Evolutionary conservation across 2,113 vertebrate species (phyloP).

Genomic region (Syngnathus typhle): DNA sequence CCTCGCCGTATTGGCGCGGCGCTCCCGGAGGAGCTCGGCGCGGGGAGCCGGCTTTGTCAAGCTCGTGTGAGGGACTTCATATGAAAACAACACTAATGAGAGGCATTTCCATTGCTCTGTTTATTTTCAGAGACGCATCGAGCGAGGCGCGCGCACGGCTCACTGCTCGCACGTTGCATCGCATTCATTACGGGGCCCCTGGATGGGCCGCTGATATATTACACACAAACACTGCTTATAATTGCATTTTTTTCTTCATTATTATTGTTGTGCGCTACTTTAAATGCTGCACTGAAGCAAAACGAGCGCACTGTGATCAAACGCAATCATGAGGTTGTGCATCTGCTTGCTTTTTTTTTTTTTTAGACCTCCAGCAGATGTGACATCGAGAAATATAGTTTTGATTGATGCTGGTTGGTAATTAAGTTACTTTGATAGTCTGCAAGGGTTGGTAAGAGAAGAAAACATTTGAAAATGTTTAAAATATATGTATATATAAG

Average conservation of each 20-base stretch:
- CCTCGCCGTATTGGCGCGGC: slow-evolving; percentile 63
- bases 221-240: slow-evolving; percentile 68
- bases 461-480: neutral
- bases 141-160: slow-evolving; percentile 61
- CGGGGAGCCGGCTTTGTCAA: slow-evolving; percentile 68
- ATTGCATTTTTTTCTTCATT: slow-evolving; percentile 60
- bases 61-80: slow-evolving; percentile 71
- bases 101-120: slow-evolving; percentile 71
- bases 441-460: neutral
- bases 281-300: slow-evolving; percentile 56
- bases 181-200: slow-evolving; percentile 69
- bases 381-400: neutral
- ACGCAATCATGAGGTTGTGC: slow-evolving; percentile 40
- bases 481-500: no score
- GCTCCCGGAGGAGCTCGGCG: slow-evolving; percentile 63
- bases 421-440: neutral
- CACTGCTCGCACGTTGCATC: slow-evolving; percentile 68
- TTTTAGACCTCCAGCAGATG: neutral
- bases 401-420: neutral
- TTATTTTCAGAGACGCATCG: slow-evolving; percentile 69
- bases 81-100: slow-evolving; percentile 76
- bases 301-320: slow-evolving; percentile 56
- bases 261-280: slow-evolving; percentile 64
- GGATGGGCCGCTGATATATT: slow-evolving; percentile 69
- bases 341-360: slow-evolving; percentile 35